phyloP scores from a whole-genome alignment of 2,797 vertebrate genomes.

The Hypotaenidia okinawae region DNA sequence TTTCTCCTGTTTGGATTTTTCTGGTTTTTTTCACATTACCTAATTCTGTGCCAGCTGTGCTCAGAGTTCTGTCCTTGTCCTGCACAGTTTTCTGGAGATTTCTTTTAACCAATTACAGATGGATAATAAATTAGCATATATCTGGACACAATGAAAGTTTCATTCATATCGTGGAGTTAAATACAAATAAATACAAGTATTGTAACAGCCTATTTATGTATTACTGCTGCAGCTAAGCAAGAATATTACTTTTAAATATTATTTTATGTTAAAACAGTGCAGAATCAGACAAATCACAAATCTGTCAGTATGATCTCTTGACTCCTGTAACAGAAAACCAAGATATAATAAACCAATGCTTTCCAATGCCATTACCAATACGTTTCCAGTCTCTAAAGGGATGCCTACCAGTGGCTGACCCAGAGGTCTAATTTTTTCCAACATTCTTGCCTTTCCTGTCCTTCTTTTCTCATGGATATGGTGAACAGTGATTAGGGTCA shows the following conservation, averaged over 20 bases:
- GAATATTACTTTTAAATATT: background rate
- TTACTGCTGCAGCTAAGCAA: background rate
- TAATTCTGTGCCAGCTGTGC: background rate
- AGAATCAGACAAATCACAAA: background rate
- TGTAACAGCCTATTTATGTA: background rate
- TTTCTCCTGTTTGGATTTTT: background rate
- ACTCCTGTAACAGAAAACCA: background rate
- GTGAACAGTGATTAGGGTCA: background rate
- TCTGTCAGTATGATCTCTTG: background rate
- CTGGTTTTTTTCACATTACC: rapidly evolving
- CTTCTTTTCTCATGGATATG: background rate
- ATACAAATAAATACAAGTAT: background rate
- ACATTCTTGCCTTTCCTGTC: background rate
- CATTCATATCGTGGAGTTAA: background rate
- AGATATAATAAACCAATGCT: background rate
- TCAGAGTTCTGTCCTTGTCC: background rate
- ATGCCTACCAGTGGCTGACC: background rate
- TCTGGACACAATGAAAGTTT: background rate
- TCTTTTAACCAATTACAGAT: background rate
- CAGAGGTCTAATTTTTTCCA: background rate
- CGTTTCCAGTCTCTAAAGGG: background rate
- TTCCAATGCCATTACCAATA: background rate
- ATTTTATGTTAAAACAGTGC: background rate
- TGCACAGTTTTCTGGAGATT: background rate
- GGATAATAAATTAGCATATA: background rate